Percentiles rank a stretch among this genome's conserved stretches.
phyloP scores from a whole-genome alignment of 1,140 invertebrate genomes.

The Philopotamus ludificatus region DNA sequence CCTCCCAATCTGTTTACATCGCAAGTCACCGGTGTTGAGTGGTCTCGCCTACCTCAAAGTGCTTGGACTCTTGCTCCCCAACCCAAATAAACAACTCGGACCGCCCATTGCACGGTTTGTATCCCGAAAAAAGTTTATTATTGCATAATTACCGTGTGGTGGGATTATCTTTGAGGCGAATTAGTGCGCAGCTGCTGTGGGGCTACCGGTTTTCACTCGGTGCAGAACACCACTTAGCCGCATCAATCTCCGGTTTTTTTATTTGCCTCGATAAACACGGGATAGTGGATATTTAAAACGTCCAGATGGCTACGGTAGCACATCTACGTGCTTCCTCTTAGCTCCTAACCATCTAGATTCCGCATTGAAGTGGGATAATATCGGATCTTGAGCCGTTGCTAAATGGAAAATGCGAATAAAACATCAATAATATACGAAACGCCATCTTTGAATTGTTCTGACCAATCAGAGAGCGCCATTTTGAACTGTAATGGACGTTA shows the following conservation, averaged over 20 bases:
- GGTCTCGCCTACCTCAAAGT: neutral
- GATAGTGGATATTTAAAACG: slow-evolving; percentile 14
- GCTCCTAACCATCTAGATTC: too few species aligned
- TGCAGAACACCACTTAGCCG: neutral
- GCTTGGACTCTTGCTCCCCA: neutral
- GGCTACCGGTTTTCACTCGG: slow-evolving; percentile 20
- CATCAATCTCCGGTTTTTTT: slow-evolving; percentile 32
- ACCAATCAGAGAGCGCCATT: too few species aligned
- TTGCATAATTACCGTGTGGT: neutral
- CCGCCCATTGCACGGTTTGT: neutral
- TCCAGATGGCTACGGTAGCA: neutral
- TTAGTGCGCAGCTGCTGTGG: neutral
- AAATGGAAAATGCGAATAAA: too few species aligned
- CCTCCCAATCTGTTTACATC: neutral
- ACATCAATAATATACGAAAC: too few species aligned
- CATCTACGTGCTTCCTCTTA: too few species aligned
- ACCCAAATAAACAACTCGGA: neutral
- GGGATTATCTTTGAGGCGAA: slow-evolving; percentile 6
- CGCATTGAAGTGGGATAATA: too few species aligned
- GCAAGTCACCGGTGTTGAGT: neutral
- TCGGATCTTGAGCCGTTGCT: too few species aligned
- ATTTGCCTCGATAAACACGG: slow-evolving; percentile 33
- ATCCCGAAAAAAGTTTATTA: neutral
- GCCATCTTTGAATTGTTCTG: too few species aligned
- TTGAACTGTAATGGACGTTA: too few species aligned